Evolutionary conservation across 2,113 vertebrate species (phyloP), one percentile per base, ranked within the genome.

Genomic region (Callipepla californica): DNA sequence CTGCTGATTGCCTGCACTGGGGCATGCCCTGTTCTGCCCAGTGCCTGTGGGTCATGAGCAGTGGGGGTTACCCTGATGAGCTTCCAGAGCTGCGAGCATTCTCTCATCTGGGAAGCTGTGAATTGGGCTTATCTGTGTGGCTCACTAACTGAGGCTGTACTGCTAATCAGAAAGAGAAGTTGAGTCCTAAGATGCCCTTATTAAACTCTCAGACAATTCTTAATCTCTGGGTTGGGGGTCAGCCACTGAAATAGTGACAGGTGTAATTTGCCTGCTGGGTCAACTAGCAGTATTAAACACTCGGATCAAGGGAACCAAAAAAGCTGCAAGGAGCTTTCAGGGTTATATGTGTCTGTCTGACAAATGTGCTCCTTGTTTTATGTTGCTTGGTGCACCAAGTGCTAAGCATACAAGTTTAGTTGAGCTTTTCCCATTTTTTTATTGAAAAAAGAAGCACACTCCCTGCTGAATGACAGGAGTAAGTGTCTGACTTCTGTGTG

Each of bases 401-500:
- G 18, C 36, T 91, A 62, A 94, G 80, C 93, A 93, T 84, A 51
- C 84, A 84, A 85, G 84, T 92, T 91, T 81, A n/a, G 36, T 61
- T 36, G 42, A 81, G 38, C 84, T 93, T 94, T 92, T n/a, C 68
- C 48, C 17, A 13, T 67, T 86, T 92, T 94, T 81, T 89, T 91
- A 26, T 18, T 55, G 87, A 92, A 67, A 84, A 86, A 63, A 36
- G 34, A 89, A 89, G 77, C 69, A 70, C 51, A 6, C 57, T 87
- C 40, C 32, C 62, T 74, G 9, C 91, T 92, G 95, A 69, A 91
- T 87, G 74, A 80, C 80, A 91, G 91, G 61, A 67, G 34, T 89
- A 57, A 67, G 34, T 89, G 77, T 86, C 77, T 92, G 91, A 86
- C 66, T 94, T 72, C 19, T 20, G 55, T 36, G 89, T 74, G 15